Evolutionary conservation across 2,113 vertebrate genomes (phyloP).

Genomic region (Ageneiosus marmoratus): DNA sequence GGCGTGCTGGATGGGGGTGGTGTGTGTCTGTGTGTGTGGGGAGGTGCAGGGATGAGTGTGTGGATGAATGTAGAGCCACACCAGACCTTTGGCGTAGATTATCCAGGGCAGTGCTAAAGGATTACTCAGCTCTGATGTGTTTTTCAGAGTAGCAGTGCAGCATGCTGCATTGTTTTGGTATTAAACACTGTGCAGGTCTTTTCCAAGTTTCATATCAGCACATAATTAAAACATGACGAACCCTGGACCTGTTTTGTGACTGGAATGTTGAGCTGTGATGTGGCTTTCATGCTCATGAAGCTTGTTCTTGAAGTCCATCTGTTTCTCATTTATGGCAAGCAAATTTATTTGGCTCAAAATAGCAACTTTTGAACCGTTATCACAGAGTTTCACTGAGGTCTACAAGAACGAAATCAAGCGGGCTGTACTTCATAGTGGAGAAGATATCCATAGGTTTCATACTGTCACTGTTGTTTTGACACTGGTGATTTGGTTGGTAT

Average conservation of each 20-base stretch:
- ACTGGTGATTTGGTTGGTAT: constrained; percentile 39
- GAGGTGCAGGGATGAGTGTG: not conserved
- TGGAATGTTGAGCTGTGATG: constrained; percentile 33
- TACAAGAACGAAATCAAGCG: not conserved
- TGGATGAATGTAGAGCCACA: constrained; percentile 16
- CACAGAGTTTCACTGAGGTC: not conserved
- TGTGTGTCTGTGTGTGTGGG: constrained; percentile 36
- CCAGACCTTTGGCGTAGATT: constrained; percentile 27
- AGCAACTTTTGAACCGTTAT: constrained; percentile 4
- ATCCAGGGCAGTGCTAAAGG: constrained; percentile 24
- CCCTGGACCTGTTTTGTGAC: constrained; percentile 19
- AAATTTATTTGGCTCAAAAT: constrained; percentile 8
- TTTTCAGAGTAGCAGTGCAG: constrained; percentile 5
- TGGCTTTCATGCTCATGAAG: not conserved
- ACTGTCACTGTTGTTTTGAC: constrained; percentile 32
- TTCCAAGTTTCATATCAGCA: constrained; percentile 36
- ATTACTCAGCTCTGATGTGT: constrained; percentile 14
- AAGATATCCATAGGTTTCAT: not conserved
- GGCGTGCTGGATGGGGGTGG: constrained; percentile 17
- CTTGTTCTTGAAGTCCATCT: constrained; percentile 14
- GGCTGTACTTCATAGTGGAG: not conserved
- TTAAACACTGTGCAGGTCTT: constrained; percentile 1
- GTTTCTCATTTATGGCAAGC: constrained; percentile 25
- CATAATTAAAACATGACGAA: constrained; percentile 32
- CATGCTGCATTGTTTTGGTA: constrained; percentile 10